A percentile compares a stretch with the other conserved stretches of the same genome.
phyloP scores from a whole-genome alignment of 1,140 invertebrate species.

The Habropoda laboriosa region DNA sequence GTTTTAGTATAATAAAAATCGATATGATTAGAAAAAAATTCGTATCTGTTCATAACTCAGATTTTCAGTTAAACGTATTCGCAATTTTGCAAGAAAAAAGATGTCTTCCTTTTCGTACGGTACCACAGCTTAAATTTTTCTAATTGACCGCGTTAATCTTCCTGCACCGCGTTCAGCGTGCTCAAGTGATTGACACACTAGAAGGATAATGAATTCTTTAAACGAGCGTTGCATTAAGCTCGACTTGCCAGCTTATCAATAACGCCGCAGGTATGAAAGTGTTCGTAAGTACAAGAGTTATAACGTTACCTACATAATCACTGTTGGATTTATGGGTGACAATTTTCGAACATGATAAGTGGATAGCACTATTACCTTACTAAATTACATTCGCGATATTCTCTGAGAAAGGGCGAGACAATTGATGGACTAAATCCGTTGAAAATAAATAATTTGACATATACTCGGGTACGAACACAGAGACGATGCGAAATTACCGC shows the following conservation, averaged over 20 bases:
- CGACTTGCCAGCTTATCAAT: constrained; percentile 8
- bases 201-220: background rate
- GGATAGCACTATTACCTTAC: background rate
- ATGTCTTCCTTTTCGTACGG: too few species aligned
- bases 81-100: too few species aligned
- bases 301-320: background rate
- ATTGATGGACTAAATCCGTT: constrained; percentile 15
- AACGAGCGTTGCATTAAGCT: background rate
- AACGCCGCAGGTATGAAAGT: background rate
- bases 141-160: background rate
- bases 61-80: too few species aligned
- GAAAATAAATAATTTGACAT: constrained; percentile 44
- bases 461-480: constrained; percentile 1
- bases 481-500: constrained; percentile 50
- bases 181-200: background rate
- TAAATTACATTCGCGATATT: background rate
- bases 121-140: background rate
- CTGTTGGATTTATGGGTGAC: constrained; percentile 23
- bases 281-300: background rate
- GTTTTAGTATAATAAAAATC: too few species aligned
- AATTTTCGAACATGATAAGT: constrained; percentile 37
- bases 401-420: constrained; percentile 1
- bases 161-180: background rate
- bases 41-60: too few species aligned
- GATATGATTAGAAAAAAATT: too few species aligned